Conservation (phyloP, 2,797 vertebrate genomes). For the Bradypodion pumilum region DNA sequence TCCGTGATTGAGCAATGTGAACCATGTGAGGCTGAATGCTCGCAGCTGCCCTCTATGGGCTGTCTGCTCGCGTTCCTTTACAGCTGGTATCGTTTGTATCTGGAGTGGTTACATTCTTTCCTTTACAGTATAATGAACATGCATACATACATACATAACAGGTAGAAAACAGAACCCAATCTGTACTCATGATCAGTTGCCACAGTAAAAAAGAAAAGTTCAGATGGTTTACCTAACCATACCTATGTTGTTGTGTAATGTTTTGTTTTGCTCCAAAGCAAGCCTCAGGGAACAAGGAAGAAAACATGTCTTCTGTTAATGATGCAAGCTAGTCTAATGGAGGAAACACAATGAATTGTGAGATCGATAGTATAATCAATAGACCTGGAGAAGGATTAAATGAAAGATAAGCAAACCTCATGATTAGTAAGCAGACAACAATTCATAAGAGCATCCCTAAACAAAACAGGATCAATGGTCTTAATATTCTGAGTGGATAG, state of each 20-base stretch:
- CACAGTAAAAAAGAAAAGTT: slow-evolving; percentile 13
- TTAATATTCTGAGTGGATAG: slow-evolving; percentile 36
- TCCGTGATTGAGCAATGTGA: no score
- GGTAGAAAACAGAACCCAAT: slow-evolving; percentile 3
- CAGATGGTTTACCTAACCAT: slow-evolving; percentile 39
- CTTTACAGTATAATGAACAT: no score
- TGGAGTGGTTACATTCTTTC: no score
- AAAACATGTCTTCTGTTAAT: slow-evolving; percentile 48
- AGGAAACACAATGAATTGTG: slow-evolving; percentile 52
- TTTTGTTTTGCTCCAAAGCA: slow-evolving; percentile 40
- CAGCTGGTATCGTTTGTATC: no score
- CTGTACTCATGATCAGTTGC: slow-evolving; percentile 22
- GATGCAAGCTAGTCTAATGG: slow-evolving; percentile 50
- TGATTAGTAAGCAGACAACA: slow-evolving; percentile 47
- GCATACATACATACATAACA: no score
- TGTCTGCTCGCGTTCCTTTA: no score
- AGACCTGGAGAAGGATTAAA: slow-evolving; percentile 54
- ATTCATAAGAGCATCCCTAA: slow-evolving; percentile 38
- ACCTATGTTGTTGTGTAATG: slow-evolving; percentile 32
- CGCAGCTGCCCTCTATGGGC: no score
- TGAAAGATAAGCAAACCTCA: slow-evolving; percentile 31
- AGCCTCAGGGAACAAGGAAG: slow-evolving; percentile 23
- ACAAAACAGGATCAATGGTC: slow-evolving; percentile 32
- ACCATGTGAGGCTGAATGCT: no score
- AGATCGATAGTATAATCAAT: slow-evolving; percentile 57